These are phyloP conservation scores for Arnoldichthys spilopterus DNA, from an alignment of 2,797 vertebrate species.

Conservation along the genomic window DNA sequence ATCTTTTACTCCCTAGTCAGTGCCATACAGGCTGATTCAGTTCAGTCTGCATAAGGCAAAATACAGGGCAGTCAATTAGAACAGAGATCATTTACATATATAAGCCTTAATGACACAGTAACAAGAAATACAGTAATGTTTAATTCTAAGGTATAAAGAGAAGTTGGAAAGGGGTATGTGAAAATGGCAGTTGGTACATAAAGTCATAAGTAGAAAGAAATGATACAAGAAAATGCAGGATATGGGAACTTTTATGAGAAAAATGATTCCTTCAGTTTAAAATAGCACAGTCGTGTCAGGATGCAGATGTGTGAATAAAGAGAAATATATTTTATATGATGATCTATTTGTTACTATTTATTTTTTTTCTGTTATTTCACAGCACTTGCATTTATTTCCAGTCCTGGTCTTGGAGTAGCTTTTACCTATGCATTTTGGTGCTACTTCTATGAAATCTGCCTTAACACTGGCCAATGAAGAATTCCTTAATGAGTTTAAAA, in stretches of 20 bases:
- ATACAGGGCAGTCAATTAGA: too few relatives aligned
- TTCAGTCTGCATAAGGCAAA: too few relatives aligned
- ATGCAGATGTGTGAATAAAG: slow-evolving; percentile 36
- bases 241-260: neutral
- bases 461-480: neutral
- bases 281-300: slow-evolving; percentile 21
- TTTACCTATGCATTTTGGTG: neutral
- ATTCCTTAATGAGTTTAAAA: too few relatives aligned
- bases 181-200: too few relatives aligned
- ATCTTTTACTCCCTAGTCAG: too few relatives aligned
- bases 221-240: too few relatives aligned
- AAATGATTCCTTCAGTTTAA: slow-evolving; percentile 10
- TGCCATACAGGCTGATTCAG: too few relatives aligned
- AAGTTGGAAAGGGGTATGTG: too few relatives aligned
- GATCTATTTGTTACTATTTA: slow-evolving; percentile 44
- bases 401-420: neutral
- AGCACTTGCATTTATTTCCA: neutral
- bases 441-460: neutral
- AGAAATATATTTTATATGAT: slow-evolving; percentile 56
- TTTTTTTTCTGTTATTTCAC: slow-evolving; percentile 24
- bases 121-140: too few relatives aligned
- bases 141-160: too few relatives aligned
- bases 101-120: too few relatives aligned
- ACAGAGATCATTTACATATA: neutral
- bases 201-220: too few relatives aligned